These are phyloP conservation scores for Prinia subflava DNA, from an alignment of 2,113 vertebrate genomes.

Conservation along the genomic window DNA sequence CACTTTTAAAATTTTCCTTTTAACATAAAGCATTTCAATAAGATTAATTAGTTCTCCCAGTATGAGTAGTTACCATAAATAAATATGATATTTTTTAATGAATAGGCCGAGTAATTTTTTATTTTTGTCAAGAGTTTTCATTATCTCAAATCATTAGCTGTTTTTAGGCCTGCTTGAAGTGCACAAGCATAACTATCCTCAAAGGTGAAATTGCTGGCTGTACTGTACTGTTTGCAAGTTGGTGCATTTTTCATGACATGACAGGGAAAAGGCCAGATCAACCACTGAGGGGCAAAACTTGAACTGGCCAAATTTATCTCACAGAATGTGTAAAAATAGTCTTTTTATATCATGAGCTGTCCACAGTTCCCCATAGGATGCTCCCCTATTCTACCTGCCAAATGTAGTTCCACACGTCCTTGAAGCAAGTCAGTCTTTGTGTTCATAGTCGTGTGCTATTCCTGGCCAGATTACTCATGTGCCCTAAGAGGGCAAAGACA, in stretches of 20 bases:
- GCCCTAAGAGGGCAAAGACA: background rate
- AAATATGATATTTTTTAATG: background rate
- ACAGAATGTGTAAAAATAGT: background rate
- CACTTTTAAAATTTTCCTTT: background rate
- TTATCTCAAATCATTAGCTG: background rate
- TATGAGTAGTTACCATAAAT: background rate
- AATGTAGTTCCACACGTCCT: fast-evolving
- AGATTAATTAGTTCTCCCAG: background rate
- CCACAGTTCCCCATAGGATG: background rate
- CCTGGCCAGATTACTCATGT: background rate
- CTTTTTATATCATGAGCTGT: background rate
- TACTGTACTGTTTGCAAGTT: background rate
- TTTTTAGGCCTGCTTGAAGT: background rate
- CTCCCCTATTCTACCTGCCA: background rate
- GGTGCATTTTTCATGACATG: background rate
- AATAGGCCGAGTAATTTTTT: background rate
- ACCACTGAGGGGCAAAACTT: background rate
- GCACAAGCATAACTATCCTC: background rate
- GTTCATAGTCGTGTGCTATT: background rate
- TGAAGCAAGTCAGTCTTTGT: background rate
- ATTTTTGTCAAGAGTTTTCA: background rate
- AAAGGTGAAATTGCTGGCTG: background rate
- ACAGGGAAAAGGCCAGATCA: background rate
- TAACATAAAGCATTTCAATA: background rate
- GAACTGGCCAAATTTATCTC: background rate